Evolutionary conservation across 1,140 invertebrate species (phyloP), one percentile per base, ranked within the genome.

Genomic region (Tachypleus tridentatus): DNA sequence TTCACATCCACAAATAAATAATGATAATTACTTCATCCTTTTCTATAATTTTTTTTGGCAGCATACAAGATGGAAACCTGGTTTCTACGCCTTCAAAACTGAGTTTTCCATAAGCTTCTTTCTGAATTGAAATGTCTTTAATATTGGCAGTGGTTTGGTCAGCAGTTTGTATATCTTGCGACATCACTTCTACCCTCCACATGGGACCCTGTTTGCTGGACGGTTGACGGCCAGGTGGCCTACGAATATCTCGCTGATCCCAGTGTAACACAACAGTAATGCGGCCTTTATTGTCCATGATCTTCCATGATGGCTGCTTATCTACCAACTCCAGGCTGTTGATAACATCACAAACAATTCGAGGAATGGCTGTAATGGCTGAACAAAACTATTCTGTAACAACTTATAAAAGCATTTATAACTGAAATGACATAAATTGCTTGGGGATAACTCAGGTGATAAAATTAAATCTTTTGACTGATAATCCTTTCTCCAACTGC

Each of bases 261-360:
- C 91, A 93, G 78, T 93, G 88, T 75, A 93, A 80, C 71, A 93
- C 90, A 78, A 95, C 89, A 73, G 91, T 93, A 79, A 94, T 87
- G 76, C 90, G 85, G 74, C 91, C 89, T 81, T 92, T 89, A 83
- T 92, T 92, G 83, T 94, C 91, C 88, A 93, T 93, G 81, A 94
- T 93, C 80, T 93, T 93, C 91, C 91, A 95, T 78, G 90, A 93
- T 72, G 91, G 90, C 11, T 89, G 90, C 79, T 93, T 91, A 89
- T 93, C 88, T 80, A 93, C 90, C 73, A 94, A 80, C 77, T 93
- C 90, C 80, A 94, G 80, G 65, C 89, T 89, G 82, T 93, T 89
- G 73, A 94, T 93, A 72, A 91, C 92, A 80, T 94, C 92, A 84
- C 91, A 94, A 76, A 95, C 91, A 83, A 95, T 94, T 82, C 91